A percentile compares a stretch with the other conserved stretches of the same genome.
phyloP scores from a whole-genome alignment of 2,888 invertebrate genomes.

The Acleris emargana region DNA sequence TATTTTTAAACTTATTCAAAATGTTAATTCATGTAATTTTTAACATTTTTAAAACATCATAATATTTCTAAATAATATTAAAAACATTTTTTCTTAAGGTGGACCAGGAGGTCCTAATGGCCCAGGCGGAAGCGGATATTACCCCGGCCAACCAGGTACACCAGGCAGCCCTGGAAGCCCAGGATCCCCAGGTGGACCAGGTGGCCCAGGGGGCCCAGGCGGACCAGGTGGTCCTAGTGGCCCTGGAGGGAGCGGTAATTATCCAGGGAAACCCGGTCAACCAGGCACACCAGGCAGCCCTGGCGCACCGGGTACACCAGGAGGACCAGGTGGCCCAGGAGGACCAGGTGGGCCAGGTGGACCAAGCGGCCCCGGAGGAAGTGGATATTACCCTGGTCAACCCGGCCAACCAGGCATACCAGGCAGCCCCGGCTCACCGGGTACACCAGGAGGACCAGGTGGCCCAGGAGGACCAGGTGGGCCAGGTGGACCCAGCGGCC shows the following conservation, averaged over 20 bases:
- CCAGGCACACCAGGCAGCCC: constrained; percentile 45
- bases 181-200: constrained; percentile 50
- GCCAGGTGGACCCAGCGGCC: constrained; percentile 55
- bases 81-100: constrained; percentile 42
- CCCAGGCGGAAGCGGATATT: constrained; percentile 53
- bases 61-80: neutral
- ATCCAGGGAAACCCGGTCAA: constrained; percentile 60
- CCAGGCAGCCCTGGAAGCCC: constrained; percentile 44
- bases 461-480: constrained; percentile 47
- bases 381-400: constrained; percentile 51
- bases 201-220: constrained; percentile 46
- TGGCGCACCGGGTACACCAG: constrained; percentile 40
- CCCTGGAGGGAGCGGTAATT: constrained; percentile 35
- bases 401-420: constrained; percentile 58
- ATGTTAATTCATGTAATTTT: too few relatives aligned
- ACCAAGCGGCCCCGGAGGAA: constrained; percentile 17
- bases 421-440: constrained; percentile 47
- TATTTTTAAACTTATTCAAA: neutral
- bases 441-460: constrained; percentile 49
- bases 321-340: constrained; percentile 72
- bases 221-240: constrained; percentile 38
- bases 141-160: constrained; percentile 47
- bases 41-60: constrained; percentile 57
- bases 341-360: constrained; percentile 61
- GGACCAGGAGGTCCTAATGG: constrained; percentile 74